phyloP scores from a whole-genome alignment of 1,140 invertebrate species.

The Leptopilina boulardi region DNA sequence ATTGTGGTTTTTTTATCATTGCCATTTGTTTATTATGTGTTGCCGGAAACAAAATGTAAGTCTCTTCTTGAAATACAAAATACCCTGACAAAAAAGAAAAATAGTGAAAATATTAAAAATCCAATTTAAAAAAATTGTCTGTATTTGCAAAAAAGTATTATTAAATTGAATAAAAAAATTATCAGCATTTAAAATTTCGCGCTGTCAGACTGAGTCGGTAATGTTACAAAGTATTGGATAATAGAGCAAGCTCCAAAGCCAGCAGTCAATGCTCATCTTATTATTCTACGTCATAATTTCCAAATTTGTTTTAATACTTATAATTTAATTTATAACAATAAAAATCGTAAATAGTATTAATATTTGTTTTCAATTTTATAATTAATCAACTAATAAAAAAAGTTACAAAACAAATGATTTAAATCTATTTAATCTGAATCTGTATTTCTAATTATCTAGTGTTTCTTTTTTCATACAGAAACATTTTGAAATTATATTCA shows the following conservation, averaged over 20 bases:
- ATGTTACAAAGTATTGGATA: neutral
- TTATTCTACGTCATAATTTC: neutral
- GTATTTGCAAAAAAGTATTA: no score
- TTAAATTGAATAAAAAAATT: no score
- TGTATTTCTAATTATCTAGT: no score
- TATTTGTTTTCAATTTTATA: no score
- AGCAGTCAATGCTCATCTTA: neutral
- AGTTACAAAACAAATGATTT: no score
- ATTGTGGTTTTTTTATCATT: constrained; percentile 73
- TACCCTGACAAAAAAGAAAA: neutral
- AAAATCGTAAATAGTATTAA: neutral
- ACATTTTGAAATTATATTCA: no score
- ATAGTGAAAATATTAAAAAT: neutral
- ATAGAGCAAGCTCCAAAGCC: neutral
- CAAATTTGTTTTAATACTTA: neutral
- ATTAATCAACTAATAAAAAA: no score
- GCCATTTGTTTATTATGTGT: constrained; percentile 76
- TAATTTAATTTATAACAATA: neutral
- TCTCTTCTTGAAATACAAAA: constrained; percentile 78
- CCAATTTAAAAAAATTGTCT: neutral
- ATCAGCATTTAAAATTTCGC: neutral
- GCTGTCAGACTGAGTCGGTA: neutral
- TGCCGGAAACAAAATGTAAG: constrained; percentile 82
- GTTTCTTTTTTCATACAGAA: no score
- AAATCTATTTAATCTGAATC: no score